Evolutionary conservation across 2,113 vertebrate genomes (phyloP).

Genomic region (Chlamydotis undulata): DNA sequence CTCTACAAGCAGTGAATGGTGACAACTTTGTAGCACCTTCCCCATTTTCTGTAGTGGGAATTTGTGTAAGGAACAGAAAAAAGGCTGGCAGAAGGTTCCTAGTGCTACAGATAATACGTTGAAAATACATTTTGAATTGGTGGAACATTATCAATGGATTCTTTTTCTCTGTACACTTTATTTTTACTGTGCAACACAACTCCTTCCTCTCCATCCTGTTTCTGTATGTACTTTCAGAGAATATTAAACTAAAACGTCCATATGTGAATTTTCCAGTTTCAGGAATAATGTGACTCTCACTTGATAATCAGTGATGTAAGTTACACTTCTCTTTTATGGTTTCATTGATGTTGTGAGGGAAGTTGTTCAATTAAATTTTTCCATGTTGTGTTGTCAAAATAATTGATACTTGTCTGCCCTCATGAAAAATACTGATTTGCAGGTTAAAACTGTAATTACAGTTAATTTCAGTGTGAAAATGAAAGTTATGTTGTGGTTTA

Average conservation of each 20-base stretch:
- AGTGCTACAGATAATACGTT: not conserved
- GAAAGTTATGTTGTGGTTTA: not conserved
- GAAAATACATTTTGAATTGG: not conserved
- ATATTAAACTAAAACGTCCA: not conserved
- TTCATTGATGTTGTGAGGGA: not conserved
- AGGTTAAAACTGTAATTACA: not conserved
- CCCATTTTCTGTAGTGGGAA: not conserved
- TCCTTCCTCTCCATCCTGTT: not conserved
- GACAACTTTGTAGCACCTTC: not conserved
- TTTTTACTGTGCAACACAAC: not conserved
- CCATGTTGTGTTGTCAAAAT: not conserved
- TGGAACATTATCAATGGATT: not conserved
- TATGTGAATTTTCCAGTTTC: not conserved
- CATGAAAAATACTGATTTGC: not conserved
- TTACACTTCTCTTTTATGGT: not conserved
- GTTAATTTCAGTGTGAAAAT: not conserved
- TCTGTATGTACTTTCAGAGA: not conserved
- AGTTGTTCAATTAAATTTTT: not conserved
- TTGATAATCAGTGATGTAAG: not conserved
- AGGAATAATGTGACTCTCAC: not conserved
- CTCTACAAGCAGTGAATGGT: not conserved
- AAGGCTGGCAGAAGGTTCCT: not conserved
- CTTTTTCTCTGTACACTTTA: not conserved
- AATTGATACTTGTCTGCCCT: not conserved
- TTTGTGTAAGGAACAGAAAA: not conserved